Percentiles rank a stretch among this genome's conserved stretches.
Conservation (phyloP, 2,113 vertebrate genomes). For the Colossoma macropomum region DNA sequence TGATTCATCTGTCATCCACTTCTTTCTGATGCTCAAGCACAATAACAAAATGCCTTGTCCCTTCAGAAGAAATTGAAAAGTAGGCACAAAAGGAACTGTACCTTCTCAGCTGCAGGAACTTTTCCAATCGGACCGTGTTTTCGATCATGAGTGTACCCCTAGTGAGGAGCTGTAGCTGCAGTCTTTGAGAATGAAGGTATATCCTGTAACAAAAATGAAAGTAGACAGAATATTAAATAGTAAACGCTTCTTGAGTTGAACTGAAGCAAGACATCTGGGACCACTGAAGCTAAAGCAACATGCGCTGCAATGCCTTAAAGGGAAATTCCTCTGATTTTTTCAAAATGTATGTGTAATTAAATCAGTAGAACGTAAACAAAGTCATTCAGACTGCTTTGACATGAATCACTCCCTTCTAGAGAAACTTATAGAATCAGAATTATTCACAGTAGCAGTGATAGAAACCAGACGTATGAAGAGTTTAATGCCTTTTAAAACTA, state of each 20-base stretch:
- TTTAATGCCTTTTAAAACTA: too few relatives aligned
- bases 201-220: not conserved
- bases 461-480: too few relatives aligned
- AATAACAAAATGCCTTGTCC: not conserved
- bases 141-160: not conserved
- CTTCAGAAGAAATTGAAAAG: not conserved
- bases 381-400: too few relatives aligned
- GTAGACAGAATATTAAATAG: not conserved
- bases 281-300: not conserved
- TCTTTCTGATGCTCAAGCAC: not conserved
- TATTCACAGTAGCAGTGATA: too few relatives aligned
- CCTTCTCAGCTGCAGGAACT: not conserved
- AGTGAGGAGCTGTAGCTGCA: conserved; percentile 3
- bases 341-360: too few relatives aligned
- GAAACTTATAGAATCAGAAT: too few relatives aligned
- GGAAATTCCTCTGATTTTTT: too few relatives aligned
- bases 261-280: not conserved
- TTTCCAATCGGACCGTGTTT: not conserved
- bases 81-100: not conserved
- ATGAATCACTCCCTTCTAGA: too few relatives aligned
- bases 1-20: not conserved
- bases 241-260: not conserved
- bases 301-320: not conserved
- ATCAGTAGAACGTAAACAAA: too few relatives aligned
- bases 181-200: not conserved